Evolutionary conservation across 1,140 invertebrate genomes (phyloP).

Genomic region (Caenorhabditis brenneri): DNA sequence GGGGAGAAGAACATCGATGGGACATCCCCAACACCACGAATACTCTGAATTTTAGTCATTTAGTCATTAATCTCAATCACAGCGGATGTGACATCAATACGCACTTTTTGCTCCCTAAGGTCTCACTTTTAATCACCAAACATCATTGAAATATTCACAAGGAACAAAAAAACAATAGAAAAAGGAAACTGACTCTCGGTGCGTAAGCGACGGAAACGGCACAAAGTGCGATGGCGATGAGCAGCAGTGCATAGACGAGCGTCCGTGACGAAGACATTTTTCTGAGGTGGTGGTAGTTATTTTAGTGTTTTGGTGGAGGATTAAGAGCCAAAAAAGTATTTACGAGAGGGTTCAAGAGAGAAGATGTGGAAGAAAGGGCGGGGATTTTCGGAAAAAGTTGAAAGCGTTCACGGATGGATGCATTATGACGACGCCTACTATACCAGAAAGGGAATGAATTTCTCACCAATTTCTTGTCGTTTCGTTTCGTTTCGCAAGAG

Average conservation of each 20-base stretch:
- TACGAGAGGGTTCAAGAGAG: neutral
- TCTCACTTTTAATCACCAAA: neutral
- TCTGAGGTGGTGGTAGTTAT: neutral
- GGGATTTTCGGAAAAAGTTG: neutral
- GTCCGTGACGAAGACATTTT: slow-evolving; percentile 1
- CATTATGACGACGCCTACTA: neutral
- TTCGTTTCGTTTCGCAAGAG: neutral
- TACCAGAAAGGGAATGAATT: neutral
- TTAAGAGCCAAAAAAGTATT: slow-evolving; percentile 25
- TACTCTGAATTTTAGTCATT: neutral
- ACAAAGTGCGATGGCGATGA: slow-evolving; percentile 36
- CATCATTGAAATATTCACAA: neutral
- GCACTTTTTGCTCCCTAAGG: neutral
- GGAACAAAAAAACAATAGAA: neutral
- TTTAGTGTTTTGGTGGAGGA: neutral
- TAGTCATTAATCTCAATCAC: neutral
- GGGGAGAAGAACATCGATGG: slow-evolving; percentile 46
- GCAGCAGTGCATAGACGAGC: slow-evolving; percentile 6
- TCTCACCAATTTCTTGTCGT: neutral
- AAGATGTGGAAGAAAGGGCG: neutral
- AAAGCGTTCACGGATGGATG: slow-evolving; percentile 6
- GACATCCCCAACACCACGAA: slow-evolving; percentile 39
- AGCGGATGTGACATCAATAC: neutral
- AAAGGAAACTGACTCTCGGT: slow-evolving; percentile 25
- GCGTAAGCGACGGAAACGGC: neutral